phyloP scores from a whole-genome alignment of 2,888 invertebrate species.

The Hypselothyrea guttata region DNA sequence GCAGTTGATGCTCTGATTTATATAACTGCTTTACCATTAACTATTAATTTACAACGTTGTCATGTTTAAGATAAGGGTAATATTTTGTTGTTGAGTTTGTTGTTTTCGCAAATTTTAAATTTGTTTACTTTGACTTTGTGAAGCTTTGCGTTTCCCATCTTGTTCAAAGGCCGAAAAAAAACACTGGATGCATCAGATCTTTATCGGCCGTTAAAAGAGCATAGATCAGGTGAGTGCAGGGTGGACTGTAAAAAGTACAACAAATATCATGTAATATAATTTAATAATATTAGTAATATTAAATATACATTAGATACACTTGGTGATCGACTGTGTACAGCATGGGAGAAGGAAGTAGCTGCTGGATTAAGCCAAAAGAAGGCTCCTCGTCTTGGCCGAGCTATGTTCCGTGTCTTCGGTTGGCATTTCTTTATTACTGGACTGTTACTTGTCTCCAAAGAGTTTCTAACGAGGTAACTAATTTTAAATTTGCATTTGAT shows the following conservation, averaged over 20 bases:
- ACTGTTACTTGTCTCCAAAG: constrained; percentile 6
- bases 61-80: no score
- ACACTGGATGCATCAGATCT: constrained; percentile 89
- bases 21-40: no score
- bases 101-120: no score
- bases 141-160: constrained; percentile 90
- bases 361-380: not conserved
- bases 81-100: no score
- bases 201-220: constrained; percentile 86
- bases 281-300: not conserved
- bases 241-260: no score
- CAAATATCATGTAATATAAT: no score
- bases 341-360: constrained; percentile 14
- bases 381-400: constrained; percentile 6
- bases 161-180: constrained; percentile 88
- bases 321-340: constrained; percentile 19
- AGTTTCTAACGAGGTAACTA: constrained; percentile 9
- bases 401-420: constrained; percentile 12
- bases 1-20: no score
- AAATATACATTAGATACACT: constrained; percentile 8
- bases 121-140: constrained; percentile 85
- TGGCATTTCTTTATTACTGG: constrained; percentile 17
- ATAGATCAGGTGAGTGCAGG: constrained; percentile 85
- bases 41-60: no score
- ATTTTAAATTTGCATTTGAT: no score